Conservation (phyloP, 2,888 invertebrate species). For the Xanthorhoe spadicearia region DNA sequence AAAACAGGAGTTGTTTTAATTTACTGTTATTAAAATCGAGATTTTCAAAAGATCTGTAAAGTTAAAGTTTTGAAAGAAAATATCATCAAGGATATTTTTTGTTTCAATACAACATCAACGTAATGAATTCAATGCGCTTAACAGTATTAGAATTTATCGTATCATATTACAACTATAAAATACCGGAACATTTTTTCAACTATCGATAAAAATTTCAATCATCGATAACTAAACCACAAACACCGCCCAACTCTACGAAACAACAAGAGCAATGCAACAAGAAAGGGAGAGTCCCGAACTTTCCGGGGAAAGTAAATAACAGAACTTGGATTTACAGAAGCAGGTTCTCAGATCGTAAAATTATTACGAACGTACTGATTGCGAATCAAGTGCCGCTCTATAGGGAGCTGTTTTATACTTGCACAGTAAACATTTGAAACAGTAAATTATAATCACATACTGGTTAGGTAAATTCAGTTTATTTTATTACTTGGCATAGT, state of each 20-base stretch:
- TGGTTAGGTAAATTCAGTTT: no score
- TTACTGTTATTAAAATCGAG: no score
- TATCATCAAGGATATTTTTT: no score
- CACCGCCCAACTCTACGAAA: conserved; percentile 35
- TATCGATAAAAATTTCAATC: neutral
- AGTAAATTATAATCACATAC: neutral
- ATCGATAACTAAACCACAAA: conserved; percentile 21
- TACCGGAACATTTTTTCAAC: neutral
- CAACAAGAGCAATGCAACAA: conserved; percentile 46
- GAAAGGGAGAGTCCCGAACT: conserved; percentile 46
- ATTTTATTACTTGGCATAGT: no score
- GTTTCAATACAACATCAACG: no score
- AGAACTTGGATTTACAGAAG: conserved; percentile 41
- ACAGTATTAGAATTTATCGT: no score
- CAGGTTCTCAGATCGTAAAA: conserved; percentile 38
- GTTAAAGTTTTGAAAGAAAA: no score
- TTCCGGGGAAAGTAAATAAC: conserved; percentile 41
- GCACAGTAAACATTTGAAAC: conserved; percentile 3
- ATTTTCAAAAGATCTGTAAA: no score
- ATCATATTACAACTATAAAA: no score
- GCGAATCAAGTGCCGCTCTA: conserved; percentile 29
- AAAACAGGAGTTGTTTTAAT: no score
- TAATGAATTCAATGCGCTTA: no score
- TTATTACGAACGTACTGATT: conserved; percentile 37
- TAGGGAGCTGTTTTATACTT: conserved; percentile 30